A percentile compares a stretch with the other conserved stretches of the same genome.
Conservation (phyloP, 2,797 vertebrate genomes). For the Zonotrichia albicollis region DNA sequence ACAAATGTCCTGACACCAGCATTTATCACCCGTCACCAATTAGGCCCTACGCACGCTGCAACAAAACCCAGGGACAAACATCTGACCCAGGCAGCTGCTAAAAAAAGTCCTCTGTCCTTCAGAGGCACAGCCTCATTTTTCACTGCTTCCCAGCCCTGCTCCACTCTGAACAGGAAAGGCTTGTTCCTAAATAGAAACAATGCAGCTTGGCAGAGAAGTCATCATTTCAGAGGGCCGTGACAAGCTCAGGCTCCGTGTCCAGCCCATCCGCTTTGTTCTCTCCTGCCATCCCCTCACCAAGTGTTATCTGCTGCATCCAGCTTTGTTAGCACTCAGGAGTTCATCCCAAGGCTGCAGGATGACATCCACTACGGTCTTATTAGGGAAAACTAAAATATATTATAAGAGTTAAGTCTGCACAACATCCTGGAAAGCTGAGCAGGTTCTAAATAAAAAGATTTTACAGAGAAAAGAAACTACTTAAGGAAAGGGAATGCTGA, state of each 20-base stretch:
- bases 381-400: not conserved
- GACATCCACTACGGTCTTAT: not conserved
- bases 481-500: not conserved
- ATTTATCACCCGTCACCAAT: conserved; percentile 33
- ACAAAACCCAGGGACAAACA: conserved; percentile 19
- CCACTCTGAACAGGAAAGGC: not conserved
- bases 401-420: not conserved
- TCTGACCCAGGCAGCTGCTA: conserved; percentile 1
- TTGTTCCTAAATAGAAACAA: conserved; percentile 22
- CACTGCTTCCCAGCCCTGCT: not conserved
- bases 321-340: not conserved
- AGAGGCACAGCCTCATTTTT: conserved; percentile 5
- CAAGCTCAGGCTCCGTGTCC: not conserved
- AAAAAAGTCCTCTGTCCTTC: conserved; percentile 34
- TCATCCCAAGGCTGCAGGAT: not conserved
- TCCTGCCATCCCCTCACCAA: not conserved
- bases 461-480: not conserved
- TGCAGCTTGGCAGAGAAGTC: conserved; percentile 11
- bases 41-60: not conserved
- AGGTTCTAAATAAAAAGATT: not conserved
- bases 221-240: not conserved
- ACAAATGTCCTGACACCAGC: not conserved
- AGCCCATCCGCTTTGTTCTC: not conserved
- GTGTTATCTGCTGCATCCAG: conserved; percentile 8
- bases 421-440: not conserved